A percentile compares a stretch with the other conserved stretches of the same genome.
phyloP scores from a whole-genome alignment of 1,140 invertebrate species.

The Pseudomyrmex dendroicus region DNA sequence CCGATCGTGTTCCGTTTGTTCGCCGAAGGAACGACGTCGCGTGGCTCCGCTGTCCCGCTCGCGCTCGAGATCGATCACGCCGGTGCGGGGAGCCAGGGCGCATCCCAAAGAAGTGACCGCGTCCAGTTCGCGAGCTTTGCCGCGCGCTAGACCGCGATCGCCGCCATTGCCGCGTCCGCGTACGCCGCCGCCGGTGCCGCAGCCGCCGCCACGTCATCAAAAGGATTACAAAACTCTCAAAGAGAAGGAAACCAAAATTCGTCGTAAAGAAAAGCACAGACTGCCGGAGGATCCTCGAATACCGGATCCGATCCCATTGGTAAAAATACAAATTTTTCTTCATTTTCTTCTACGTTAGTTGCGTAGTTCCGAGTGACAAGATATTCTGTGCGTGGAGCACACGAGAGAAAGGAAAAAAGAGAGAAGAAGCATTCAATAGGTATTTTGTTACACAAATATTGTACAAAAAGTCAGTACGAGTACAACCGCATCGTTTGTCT shows the following conservation, averaged over 20 bases:
- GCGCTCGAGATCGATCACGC: constrained; percentile 78
- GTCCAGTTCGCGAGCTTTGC: constrained; percentile 77
- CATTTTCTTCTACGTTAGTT: no score
- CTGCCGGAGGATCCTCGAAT: constrained; percentile 82
- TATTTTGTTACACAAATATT: background rate
- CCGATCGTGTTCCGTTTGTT: constrained; percentile 92
- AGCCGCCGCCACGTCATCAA: constrained; percentile 80
- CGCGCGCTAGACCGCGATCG: constrained; percentile 77
- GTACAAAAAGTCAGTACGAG: background rate
- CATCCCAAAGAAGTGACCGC: constrained; percentile 76
- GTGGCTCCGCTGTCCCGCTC: constrained; percentile 76
- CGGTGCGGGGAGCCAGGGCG: constrained; percentile 72
- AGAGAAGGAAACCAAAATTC: constrained; percentile 78
- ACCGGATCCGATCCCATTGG: constrained; percentile 82
- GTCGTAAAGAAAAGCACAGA: constrained; percentile 82
- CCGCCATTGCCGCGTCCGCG: constrained; percentile 82
- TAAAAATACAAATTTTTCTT: constrained; percentile 70
- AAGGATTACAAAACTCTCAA: constrained; percentile 81
- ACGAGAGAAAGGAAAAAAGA: no score
- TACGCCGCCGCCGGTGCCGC: constrained; percentile 83
- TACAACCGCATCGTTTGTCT: no score
- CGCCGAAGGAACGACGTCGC: constrained; percentile 83
- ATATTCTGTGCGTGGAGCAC: no score
- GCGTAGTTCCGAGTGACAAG: no score
- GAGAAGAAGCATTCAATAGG: background rate